Evolutionary conservation across 2,888 invertebrate species (phyloP).

Genomic region (Eudemis profundana): DNA sequence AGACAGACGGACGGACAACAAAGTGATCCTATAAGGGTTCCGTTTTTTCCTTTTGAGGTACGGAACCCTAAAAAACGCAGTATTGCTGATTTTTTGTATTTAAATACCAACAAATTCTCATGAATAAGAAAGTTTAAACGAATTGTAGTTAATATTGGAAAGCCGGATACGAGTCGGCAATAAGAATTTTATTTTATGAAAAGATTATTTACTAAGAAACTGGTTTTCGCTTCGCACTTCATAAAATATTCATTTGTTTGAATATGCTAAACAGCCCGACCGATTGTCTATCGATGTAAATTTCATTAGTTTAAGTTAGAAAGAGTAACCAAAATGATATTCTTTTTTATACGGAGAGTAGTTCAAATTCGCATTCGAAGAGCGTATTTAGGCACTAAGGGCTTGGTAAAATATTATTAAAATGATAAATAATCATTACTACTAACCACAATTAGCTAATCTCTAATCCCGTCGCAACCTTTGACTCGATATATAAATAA

Average conservation of each 20-base stretch:
- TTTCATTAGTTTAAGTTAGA: background rate
- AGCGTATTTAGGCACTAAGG: too few species aligned
- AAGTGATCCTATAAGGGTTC: too few species aligned
- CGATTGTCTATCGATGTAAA: conserved; percentile 4
- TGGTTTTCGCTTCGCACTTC: conserved; percentile 10
- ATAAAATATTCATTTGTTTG: conserved; percentile 26
- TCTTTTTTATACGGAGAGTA: background rate
- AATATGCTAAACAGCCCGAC: conserved; percentile 17
- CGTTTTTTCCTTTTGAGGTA: too few species aligned
- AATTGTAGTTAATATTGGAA: background rate
- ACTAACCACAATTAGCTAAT: too few species aligned
- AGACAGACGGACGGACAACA: too few species aligned
- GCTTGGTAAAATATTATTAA: too few species aligned
- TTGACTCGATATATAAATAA: too few species aligned
- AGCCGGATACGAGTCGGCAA: background rate
- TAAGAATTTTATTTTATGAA: conserved; percentile 8
- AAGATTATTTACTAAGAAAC: background rate
- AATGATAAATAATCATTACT: too few species aligned
- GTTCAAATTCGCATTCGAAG: too few species aligned
- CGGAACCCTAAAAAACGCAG: too few species aligned
- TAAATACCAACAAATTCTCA: background rate
- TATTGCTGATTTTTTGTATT: background rate
- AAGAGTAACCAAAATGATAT: background rate
- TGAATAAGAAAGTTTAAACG: background rate
- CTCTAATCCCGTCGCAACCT: too few species aligned